These are phyloP conservation scores for Actias luna DNA, from an alignment of 2,888 invertebrate species.

Conservation along the genomic window DNA sequence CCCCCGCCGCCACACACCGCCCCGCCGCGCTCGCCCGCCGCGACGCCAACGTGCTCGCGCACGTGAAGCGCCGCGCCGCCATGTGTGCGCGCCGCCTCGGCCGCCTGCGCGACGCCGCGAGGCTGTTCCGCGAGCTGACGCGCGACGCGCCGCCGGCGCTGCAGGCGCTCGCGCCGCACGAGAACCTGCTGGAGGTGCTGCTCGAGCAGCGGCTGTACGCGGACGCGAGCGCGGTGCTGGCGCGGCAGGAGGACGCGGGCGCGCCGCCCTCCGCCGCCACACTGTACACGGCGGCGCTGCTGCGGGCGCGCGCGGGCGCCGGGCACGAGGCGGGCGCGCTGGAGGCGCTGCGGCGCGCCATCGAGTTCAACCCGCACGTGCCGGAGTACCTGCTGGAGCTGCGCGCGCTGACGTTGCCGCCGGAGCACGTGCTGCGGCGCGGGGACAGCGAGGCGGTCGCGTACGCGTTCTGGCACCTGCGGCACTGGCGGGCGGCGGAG, in stretches of 20 bases:
- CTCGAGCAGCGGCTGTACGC: constrained; percentile 98
- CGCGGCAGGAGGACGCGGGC: constrained; percentile 92
- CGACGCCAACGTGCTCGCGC: constrained; percentile 96
- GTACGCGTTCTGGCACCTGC: constrained; percentile 97
- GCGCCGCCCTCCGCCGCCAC: constrained; percentile 97
- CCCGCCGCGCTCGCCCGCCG: constrained; percentile 95
- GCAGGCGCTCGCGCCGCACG: constrained; percentile 93
- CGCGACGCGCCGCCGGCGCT: constrained; percentile 98
- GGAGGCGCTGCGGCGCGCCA: constrained; percentile 88
- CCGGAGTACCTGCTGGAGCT: constrained; percentile 97
- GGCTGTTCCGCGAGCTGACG: constrained; percentile 97
- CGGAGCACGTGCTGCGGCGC: constrained; percentile 97
- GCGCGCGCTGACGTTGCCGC: constrained; percentile 96
- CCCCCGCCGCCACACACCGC: constrained; percentile 90
- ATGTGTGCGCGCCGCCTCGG: constrained; percentile 98
- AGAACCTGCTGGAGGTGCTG: constrained; percentile 97
- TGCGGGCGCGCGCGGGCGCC: constrained; percentile 95
- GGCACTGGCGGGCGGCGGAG: constrained; percentile 98
- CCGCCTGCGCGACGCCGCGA: constrained; percentile 96
- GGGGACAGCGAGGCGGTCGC: constrained; percentile 98
- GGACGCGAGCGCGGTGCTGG: constrained; percentile 83
- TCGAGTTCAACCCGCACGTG: constrained; percentile 99
- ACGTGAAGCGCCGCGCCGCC: constrained; percentile 95
- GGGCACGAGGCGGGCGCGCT: constrained; percentile 91
- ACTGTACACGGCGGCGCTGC: constrained; percentile 96